Evolutionary conservation across 1,140 invertebrate genomes (phyloP).

Genomic region (Hormaphis cornu): DNA sequence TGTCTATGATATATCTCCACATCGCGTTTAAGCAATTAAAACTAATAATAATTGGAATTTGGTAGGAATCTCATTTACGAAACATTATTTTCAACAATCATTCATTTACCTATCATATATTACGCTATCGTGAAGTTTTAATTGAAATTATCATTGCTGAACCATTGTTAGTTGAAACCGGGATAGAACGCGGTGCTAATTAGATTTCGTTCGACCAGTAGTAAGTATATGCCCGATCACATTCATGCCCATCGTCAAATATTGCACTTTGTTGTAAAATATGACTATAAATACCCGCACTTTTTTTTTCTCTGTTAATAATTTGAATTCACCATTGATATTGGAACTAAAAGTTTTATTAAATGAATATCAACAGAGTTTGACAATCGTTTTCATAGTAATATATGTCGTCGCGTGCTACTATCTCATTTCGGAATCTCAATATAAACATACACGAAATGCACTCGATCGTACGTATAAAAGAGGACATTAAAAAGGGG

Average conservation of each 20-base stretch:
- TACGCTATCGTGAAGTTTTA: conserved; percentile 11
- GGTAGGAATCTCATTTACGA: background rate
- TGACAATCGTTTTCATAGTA: background rate
- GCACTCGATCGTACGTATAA: conserved; percentile 17
- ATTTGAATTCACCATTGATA: conserved; percentile 12
- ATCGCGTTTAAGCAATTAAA: too few relatives aligned
- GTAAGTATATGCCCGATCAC: background rate
- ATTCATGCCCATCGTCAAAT: too few relatives aligned
- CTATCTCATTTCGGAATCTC: conserved; percentile 1
- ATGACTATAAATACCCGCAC: too few relatives aligned
- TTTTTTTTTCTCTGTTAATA: background rate
- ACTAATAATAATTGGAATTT: conserved; percentile 1
- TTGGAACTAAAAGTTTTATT: background rate
- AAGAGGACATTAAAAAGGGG: conserved; percentile 29
- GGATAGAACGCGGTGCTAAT: background rate
- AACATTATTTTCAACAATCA: conserved; percentile 21
- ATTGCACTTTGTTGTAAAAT: too few relatives aligned
- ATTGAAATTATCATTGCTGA: conserved; percentile 18
- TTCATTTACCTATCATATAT: too few relatives aligned
- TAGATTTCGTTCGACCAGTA: conserved; percentile 1
- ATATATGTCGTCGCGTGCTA: too few relatives aligned
- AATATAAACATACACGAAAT: too few relatives aligned
- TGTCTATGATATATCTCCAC: too few relatives aligned
- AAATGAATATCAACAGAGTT: background rate
- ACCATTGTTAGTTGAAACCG: conserved; percentile 4